A percentile compares a stretch with the other conserved stretches of the same genome.
phyloP scores from a whole-genome alignment of 1,140 invertebrate genomes.

The Pachyrhynchus sulphureomaculatus region DNA sequence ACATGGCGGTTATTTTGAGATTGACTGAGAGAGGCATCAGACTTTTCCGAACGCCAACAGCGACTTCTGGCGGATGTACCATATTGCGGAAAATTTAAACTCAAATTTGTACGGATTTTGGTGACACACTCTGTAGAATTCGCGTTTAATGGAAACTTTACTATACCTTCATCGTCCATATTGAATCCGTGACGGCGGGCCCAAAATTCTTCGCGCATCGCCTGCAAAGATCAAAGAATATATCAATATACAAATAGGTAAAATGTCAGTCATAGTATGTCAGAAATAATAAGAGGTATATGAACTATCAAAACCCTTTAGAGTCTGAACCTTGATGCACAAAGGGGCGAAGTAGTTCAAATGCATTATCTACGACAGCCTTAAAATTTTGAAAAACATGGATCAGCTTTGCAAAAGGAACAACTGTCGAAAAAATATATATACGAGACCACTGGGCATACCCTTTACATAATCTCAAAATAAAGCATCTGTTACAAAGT shows the following conservation, averaged over 20 bases:
- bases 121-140: no score
- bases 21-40: no score
- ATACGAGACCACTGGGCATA: no score
- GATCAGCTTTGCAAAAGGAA: conserved; percentile 44
- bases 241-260: not conserved
- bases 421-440: conserved; percentile 34
- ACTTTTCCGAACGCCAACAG: no score
- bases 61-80: no score
- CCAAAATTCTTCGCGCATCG: conserved; percentile 57
- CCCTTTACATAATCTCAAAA: no score
- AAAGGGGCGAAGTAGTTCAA: conserved; percentile 42
- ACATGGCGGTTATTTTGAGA: no score
- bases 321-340: conserved; percentile 20
- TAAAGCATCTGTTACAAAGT: no score
- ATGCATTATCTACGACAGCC: conserved; percentile 40
- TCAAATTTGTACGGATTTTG: no score
- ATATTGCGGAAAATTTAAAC: no score
- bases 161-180: conserved; percentile 66
- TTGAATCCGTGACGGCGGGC: conserved; percentile 57
- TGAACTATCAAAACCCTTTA: conserved; percentile 41
- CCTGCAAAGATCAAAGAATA: conserved; percentile 35
- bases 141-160: no score
- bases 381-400: conserved; percentile 44
- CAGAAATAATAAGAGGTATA: conserved; percentile 26
- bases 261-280: no score